These are phyloP conservation scores for Pocillopora damicornis DNA, from an alignment of 64 coral and sea anemone genomes.

Conservation along the genomic window DNA sequence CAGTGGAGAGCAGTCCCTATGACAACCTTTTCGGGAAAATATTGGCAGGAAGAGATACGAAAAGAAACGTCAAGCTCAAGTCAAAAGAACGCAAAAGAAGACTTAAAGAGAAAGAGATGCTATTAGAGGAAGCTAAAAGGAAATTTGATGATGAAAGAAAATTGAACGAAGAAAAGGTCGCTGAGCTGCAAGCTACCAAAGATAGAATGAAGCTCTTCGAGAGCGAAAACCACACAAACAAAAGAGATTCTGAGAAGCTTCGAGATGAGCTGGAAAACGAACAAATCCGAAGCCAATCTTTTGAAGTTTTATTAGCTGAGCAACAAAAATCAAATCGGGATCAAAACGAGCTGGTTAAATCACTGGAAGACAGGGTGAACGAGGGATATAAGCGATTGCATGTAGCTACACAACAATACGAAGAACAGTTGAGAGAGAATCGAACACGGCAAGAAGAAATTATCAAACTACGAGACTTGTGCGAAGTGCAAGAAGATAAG, in stretches of 20 bases:
- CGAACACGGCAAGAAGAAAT: conserved; percentile 21
- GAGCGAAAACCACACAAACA: background rate
- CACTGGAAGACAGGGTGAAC: conserved; percentile 10
- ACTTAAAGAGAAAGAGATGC: conserved; percentile 3
- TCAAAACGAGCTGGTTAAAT: conserved; percentile 1
- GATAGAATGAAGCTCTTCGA: conserved; percentile 10
- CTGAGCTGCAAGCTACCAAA: conserved; percentile 3
- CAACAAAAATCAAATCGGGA: conserved; percentile 16
- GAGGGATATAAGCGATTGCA: conserved; percentile 8
- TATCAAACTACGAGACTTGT: conserved; percentile 17
- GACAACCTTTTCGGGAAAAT: conserved; percentile 11
- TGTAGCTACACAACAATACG: conserved; percentile 26
- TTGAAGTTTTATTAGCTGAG: conserved; percentile 16
- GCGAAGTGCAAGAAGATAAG: conserved; percentile 19
- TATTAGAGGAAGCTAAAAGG: background rate
- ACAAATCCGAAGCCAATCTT: background rate
- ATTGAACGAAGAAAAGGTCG: conserved; percentile 24
- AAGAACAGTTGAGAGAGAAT: conserved; percentile 27
- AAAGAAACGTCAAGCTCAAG: conserved; percentile 25
- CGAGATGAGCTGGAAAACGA: conserved; percentile 30
- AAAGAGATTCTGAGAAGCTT: conserved; percentile 14
- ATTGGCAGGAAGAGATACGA: background rate
- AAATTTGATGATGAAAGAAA: conserved; percentile 21
- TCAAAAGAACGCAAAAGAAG: conserved; percentile 24
- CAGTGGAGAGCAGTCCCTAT: background rate